Evolutionary conservation across 2,888 invertebrate genomes (phyloP), one percentile per base, ranked within the genome.

Genomic region (Tortrix viridana): DNA sequence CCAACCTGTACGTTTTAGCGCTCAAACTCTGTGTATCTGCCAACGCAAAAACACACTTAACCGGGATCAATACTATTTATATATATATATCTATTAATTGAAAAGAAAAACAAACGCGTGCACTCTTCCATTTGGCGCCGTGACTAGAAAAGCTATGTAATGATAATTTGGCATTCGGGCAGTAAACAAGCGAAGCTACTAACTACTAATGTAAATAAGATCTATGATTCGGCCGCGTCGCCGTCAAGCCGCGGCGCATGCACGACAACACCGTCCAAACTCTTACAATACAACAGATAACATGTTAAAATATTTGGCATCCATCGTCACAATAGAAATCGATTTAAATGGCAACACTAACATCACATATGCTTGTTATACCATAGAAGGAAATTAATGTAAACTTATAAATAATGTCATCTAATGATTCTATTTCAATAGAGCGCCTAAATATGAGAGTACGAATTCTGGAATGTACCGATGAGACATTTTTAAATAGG

Each of bases 301-400:
- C 76, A 79, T 70, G 71, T 74, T 72, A 77, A 77, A 77, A 79
- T 77, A 80, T 88, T 88, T 88, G 87, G 88, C 88, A 86, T 82
- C 80, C 78, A 75, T 77, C 71, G 74, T 79, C 78, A 80, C 80
- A 72, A 74, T 71, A 72, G 71, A 67, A 67, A 68, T 53, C 16
- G 49, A 59, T 69, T 73, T 69, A 77, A 71, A 85, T 84, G 84
- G 84, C 85, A 85, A 85, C 84, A 77, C 73, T 74, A 74, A 72
- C 63, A 83, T 84, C 80, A 81, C 81, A 77, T 66, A 69, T 68
- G 63, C 64, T 66, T 60, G 69, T 65, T 66, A 66, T 70, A 66
- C 72, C 73, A 73, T 72, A 74, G 54, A 65, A 62, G 47, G 68
- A 5, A 65, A 64, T 46, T 47, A 52, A 61, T 43, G 22, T 55